Base-by-base conservation (phyloP, 1,140 invertebrate species). In the Himalopsyche phryganea region DNA sequence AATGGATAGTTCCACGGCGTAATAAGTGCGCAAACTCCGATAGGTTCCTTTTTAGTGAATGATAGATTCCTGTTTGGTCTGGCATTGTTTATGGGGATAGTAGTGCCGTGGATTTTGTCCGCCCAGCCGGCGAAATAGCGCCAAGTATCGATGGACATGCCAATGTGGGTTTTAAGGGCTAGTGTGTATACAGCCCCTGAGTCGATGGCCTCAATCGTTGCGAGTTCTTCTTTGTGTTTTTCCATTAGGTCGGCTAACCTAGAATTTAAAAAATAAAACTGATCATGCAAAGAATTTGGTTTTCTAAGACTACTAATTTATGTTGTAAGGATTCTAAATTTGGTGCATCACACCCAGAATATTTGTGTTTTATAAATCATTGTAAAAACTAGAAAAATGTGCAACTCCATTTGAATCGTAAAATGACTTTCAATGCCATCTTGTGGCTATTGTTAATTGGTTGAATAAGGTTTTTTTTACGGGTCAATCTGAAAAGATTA, bases 1-100 rank as follows among this genome's bases (percentile, higher is more conserved):
- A 98, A 70, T 0, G 96, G 95, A 70, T 98, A 99, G 71, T 98
- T 98, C 96, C 96, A 98, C 0, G 96, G 96, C 3, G 96, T 98
- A 15, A 98, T 89, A 36, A 98, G 81, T 0, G 90, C 96, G 73
- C 92, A 96, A 9, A 99, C 95, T 0, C 87, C 85, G 55, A 97
- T 89, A 0, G 94, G 92, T 72, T 97, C 94, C 63, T 88, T 87
- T 67, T 86, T 87, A 0, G 95, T 98, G 50, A 93, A 86, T 0
- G 90, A 88, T 0, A 98, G 75, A 71, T 95, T 95, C 58, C 85
- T 85, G 69, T 95, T 97, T 0, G 95, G 95, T 51, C 94, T 76
- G 0, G 94, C 93, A 42, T 89, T 89, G 58, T 78, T 89, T 66
- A 89, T 92, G 41, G 94, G 94, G 56, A 98, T 92, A 0, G 92